These are phyloP conservation scores for Drosophila subobscura DNA, from an alignment of 1,140 invertebrate genomes.

Conservation along the genomic window DNA sequence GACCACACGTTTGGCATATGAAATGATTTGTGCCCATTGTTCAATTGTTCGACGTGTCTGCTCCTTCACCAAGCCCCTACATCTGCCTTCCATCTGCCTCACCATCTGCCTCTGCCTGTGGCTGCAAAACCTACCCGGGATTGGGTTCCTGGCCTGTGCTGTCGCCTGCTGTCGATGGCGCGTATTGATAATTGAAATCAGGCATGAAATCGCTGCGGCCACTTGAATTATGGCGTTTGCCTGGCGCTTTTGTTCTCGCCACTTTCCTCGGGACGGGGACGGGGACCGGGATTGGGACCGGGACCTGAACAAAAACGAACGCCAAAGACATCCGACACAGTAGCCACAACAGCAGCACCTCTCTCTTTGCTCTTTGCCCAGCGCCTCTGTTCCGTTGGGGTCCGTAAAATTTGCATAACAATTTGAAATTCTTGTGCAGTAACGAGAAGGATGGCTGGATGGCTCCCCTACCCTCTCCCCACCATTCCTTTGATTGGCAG, in stretches of 20 bases:
- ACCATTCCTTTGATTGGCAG: conserved; percentile 53
- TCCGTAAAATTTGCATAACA: conserved; percentile 69
- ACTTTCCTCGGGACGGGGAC: neutral
- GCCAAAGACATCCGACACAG: conserved; percentile 38
- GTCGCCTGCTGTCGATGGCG: conserved; percentile 64
- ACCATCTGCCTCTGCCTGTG: conserved; percentile 11
- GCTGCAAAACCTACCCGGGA: too few relatives aligned
- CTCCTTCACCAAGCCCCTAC: conserved; percentile 12
- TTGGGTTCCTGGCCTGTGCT: conserved; percentile 31
- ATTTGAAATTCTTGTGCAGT: conserved; percentile 75
- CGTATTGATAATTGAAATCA: conserved; percentile 81
- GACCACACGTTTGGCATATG: conserved; percentile 78
- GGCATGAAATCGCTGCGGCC: conserved; percentile 77
- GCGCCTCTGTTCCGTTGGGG: neutral
- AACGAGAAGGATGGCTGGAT: conserved; percentile 45
- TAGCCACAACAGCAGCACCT: conserved; percentile 5
- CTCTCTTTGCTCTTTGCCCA: too few relatives aligned
- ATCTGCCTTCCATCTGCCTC: conserved; percentile 1
- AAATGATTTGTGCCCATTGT: conserved; percentile 81
- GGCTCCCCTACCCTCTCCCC: neutral
- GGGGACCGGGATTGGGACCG: too few relatives aligned
- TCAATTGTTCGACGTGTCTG: conserved; percentile 57
- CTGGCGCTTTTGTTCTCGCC: conserved; percentile 77
- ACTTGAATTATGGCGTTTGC: conserved; percentile 80
- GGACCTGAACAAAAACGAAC: too few relatives aligned